Evolutionary conservation across 2,888 invertebrate species (phyloP).

Genomic region (Bellardia bayeri): DNA sequence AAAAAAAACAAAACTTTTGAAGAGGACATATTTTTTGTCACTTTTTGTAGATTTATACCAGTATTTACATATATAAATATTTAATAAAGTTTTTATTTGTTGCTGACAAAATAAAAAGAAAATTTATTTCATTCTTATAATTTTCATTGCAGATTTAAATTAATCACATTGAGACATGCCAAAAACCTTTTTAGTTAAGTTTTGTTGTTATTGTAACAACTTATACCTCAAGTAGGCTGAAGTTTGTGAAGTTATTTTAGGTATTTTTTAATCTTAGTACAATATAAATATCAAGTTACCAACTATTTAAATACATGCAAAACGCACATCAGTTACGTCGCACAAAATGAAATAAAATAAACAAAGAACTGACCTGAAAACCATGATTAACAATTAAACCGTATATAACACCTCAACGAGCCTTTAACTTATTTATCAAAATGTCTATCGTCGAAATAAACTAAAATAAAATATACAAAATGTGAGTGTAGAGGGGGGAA

Average conservation of each 20-base stretch:
- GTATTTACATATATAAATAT: neutral
- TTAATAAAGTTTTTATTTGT: slow-evolving; percentile 26
- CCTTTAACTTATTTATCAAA: slow-evolving; percentile 60
- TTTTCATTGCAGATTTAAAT: slow-evolving; percentile 47
- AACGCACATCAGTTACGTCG: slow-evolving; percentile 66
- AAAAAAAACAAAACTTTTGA: slow-evolving; percentile 18
- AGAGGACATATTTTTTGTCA: slow-evolving; percentile 32
- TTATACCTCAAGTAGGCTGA: slow-evolving; percentile 36
- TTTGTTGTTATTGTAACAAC: slow-evolving; percentile 4
- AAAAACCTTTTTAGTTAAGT: slow-evolving; percentile 51
- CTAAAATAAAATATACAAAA: neutral
- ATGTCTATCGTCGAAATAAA: slow-evolving; percentile 7
- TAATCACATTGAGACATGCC: slow-evolving; percentile 67
- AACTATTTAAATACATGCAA: slow-evolving; percentile 70
- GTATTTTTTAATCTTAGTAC: neutral
- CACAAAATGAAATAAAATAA: slow-evolving; percentile 32
- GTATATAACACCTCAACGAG: slow-evolving; percentile 71
- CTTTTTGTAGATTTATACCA: neutral
- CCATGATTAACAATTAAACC: slow-evolving; percentile 59
- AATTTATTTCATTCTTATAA: neutral
- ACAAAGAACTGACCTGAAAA: neutral
- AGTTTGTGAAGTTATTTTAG: slow-evolving; percentile 15
- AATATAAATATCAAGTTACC: slow-evolving; percentile 26
- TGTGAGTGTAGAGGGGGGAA: neutral
- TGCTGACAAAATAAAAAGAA: neutral